A percentile compares a stretch with the other conserved stretches of the same genome.
These are phyloP conservation scores for Caradrina kadenii DNA, from an alignment of 2,888 invertebrate genomes.

Conservation along the genomic window DNA sequence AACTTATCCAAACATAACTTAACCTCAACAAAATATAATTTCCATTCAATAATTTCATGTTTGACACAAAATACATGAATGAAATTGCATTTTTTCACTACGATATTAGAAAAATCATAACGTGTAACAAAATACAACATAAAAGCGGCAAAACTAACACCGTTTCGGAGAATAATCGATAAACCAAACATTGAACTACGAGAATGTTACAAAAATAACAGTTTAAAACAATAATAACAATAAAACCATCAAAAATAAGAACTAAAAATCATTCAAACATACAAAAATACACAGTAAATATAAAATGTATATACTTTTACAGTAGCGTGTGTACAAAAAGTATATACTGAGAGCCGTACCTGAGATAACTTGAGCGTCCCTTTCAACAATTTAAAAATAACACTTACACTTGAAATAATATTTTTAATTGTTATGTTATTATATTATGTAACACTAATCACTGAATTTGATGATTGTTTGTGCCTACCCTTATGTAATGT, in stretches of 20 bases:
- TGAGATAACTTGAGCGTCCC: constrained; percentile 41
- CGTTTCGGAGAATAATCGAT: constrained; percentile 59
- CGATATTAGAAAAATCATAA: not conserved
- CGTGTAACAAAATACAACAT: constrained; percentile 16
- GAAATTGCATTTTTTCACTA: not conserved
- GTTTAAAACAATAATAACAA: not conserved
- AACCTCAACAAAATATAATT: constrained; percentile 29
- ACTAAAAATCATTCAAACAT: constrained; percentile 3
- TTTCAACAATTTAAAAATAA: constrained; percentile 41
- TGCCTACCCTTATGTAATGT: constrained; percentile 78
- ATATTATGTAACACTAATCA: constrained; percentile 61
- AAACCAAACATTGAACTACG: constrained; percentile 54
- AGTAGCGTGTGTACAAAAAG: constrained; percentile 53
- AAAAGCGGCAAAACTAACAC: constrained; percentile 57
- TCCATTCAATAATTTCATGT: not conserved
- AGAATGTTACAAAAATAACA: constrained; percentile 33
- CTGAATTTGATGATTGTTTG: constrained; percentile 64
- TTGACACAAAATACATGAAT: not conserved
- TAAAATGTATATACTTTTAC: constrained; percentile 35
- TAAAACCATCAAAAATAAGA: too few relatives aligned
- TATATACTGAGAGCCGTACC: constrained; percentile 48
- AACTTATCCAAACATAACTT: constrained; percentile 8
- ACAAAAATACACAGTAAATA: constrained; percentile 25
- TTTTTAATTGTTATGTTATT: constrained; percentile 30
- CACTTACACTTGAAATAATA: constrained; percentile 42